Conservation (phyloP, 2,888 invertebrate genomes). For the Antitype chi region DNA sequence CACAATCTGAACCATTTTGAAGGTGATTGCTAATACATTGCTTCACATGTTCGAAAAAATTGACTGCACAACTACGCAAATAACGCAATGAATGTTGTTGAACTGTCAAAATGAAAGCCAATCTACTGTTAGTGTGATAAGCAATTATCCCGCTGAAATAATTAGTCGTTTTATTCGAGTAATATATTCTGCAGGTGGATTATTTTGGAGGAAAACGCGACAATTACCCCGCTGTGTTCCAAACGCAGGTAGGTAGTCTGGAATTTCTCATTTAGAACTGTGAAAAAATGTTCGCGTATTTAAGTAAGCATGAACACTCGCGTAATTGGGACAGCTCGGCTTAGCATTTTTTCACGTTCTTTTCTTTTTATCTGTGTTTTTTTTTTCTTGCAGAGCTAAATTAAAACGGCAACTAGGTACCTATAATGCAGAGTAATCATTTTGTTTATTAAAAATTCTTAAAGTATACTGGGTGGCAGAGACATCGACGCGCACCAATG, state of each 20-base stretch:
- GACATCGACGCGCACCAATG: no score
- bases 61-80: no score
- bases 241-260: conserved; percentile 59
- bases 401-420: conserved; percentile 13
- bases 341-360: conserved; percentile 24
- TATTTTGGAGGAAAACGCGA: conserved; percentile 56
- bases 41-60: no score
- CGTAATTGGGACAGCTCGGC: conserved; percentile 41
- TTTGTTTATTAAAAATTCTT: conserved; percentile 16
- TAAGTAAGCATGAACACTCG: conserved; percentile 32
- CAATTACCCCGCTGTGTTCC: conserved; percentile 66
- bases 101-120: no score
- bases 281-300: conserved; percentile 52
- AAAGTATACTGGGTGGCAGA: not conserved
- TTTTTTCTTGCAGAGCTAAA: conserved; percentile 3
- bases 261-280: conserved; percentile 76
- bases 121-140: no score
- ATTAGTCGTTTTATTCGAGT: conserved; percentile 38
- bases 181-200: conserved; percentile 46
- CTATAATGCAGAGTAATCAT: not conserved
- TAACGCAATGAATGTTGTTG: no score
- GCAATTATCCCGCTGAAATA: conserved; percentile 16
- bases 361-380: not conserved
- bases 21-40: no score
- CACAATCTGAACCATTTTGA: no score